A percentile compares a stretch with the other conserved stretches of the same genome.
phyloP scores from a whole-genome alignment of 2,888 invertebrate species.

The Agrochola lota region DNA sequence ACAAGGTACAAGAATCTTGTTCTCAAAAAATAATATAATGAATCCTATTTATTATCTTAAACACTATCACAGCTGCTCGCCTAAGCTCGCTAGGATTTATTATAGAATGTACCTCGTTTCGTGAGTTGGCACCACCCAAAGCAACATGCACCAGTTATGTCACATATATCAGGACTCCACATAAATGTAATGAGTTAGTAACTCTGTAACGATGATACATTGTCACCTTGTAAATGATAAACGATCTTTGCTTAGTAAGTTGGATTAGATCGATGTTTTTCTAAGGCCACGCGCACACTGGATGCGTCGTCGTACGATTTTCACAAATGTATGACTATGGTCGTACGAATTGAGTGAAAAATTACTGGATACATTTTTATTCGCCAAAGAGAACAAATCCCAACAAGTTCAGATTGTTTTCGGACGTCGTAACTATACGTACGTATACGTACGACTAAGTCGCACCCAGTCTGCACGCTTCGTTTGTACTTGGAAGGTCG shows the following conservation, averaged over 20 bases:
- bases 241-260: slow-evolving; percentile 3
- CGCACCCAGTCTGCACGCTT: no score
- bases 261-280: slow-evolving; percentile 3
- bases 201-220: slow-evolving; percentile 27
- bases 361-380: no score
- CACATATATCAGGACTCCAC: slow-evolving; percentile 43
- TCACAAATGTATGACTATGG: no score
- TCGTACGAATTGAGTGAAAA: no score
- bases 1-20: background rate
- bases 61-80: background rate
- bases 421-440: no score
- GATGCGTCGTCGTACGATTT: no score
- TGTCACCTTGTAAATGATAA: slow-evolving; percentile 22
- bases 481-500: no score
- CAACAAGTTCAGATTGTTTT: no score
- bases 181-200: slow-evolving; percentile 32
- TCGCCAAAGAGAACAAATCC: no score
- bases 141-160: slow-evolving; percentile 37
- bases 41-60: background rate
- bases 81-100: slow-evolving; percentile 12
- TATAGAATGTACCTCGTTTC: slow-evolving; percentile 25
- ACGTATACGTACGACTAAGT: no score
- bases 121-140: slow-evolving; percentile 49
- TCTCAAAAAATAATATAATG: background rate
- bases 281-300: no score